Percentiles rank a stretch among this genome's conserved stretches.
Evolutionary conservation across 1,140 invertebrate genomes (phyloP).

Genomic region (Drosophila leontia): DNA sequence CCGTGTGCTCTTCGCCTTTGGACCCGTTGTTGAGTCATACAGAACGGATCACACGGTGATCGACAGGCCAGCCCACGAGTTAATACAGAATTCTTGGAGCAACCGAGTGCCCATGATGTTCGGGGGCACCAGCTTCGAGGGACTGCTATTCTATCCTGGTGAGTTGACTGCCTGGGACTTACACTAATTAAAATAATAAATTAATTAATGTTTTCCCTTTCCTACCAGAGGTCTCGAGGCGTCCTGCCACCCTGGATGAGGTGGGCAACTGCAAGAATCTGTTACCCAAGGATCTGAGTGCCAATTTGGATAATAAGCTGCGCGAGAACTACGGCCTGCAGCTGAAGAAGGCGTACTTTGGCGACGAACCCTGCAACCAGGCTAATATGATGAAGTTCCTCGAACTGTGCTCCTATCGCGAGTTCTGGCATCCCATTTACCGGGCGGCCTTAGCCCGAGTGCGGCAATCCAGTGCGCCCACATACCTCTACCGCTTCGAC

Average conservation of each 20-base stretch:
- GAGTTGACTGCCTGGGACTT: background rate
- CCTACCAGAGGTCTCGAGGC: constrained; percentile 65
- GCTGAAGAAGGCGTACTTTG: constrained; percentile 72
- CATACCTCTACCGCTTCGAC: constrained; percentile 85
- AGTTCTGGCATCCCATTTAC: constrained; percentile 85
- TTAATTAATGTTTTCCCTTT: no score
- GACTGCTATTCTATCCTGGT: constrained; percentile 79
- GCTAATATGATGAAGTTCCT: constrained; percentile 76
- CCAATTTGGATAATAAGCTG: constrained; percentile 52
- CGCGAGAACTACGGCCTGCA: constrained; percentile 59
- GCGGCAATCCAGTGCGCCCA: constrained; percentile 69
- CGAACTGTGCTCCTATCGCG: constrained; percentile 78
- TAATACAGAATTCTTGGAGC: constrained; percentile 71
- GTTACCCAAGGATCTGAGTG: constrained; percentile 63
- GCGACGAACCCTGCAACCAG: constrained; percentile 60
- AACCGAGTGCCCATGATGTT: constrained; percentile 85
- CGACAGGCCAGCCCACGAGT: constrained; percentile 37
- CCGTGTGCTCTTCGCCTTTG: constrained; percentile 73
- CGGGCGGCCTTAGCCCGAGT: constrained; percentile 69
- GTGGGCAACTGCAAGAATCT: constrained; percentile 69
- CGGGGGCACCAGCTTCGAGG: constrained; percentile 84
- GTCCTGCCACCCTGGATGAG: constrained; percentile 73
- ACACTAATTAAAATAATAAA: background rate
- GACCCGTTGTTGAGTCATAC: constrained; percentile 76
- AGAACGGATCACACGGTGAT: constrained; percentile 69